A percentile compares a stretch with the other conserved stretches of the same genome.
phyloP scores from a whole-genome alignment of 2,888 invertebrate genomes.

The Chorisops tibialis region DNA sequence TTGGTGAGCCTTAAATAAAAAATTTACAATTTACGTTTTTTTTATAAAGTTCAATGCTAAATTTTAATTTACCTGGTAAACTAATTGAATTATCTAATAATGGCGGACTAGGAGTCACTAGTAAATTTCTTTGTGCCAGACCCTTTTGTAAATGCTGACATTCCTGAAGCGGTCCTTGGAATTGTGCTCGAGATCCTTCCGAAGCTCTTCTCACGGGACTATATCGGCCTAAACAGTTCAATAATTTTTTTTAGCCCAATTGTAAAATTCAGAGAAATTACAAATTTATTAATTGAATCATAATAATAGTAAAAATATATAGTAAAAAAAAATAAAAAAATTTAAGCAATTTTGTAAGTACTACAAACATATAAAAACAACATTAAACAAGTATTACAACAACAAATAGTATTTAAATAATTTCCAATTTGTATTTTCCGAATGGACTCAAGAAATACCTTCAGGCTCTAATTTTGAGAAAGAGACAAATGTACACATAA shows the following conservation, averaged over 20 bases:
- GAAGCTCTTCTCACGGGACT: slow-evolving; percentile 88
- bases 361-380: neutral
- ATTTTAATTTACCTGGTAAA: slow-evolving; percentile 47
- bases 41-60: neutral
- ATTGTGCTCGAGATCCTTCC: slow-evolving; percentile 61
- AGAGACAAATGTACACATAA: too few relatives aligned
- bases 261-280: too few relatives aligned
- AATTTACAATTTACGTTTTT: neutral
- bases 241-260: too few relatives aligned
- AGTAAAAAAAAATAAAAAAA: neutral
- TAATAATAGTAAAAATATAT: too few relatives aligned
- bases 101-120: slow-evolving; percentile 51
- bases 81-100: slow-evolving; percentile 53
- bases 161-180: slow-evolving; percentile 69
- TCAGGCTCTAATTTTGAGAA: too few relatives aligned
- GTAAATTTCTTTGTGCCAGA: slow-evolving; percentile 50
- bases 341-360: neutral
- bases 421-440: neutral
- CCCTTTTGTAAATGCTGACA: slow-evolving; percentile 70
- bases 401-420: neutral
- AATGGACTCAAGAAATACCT: neutral
- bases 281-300: too few relatives aligned
- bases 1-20: slow-evolving; percentile 58
- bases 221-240: slow-evolving; percentile 63
- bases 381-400: neutral